Base-by-base conservation (phyloP, 2,797 vertebrate species). In the Argya squamiceps region DNA sequence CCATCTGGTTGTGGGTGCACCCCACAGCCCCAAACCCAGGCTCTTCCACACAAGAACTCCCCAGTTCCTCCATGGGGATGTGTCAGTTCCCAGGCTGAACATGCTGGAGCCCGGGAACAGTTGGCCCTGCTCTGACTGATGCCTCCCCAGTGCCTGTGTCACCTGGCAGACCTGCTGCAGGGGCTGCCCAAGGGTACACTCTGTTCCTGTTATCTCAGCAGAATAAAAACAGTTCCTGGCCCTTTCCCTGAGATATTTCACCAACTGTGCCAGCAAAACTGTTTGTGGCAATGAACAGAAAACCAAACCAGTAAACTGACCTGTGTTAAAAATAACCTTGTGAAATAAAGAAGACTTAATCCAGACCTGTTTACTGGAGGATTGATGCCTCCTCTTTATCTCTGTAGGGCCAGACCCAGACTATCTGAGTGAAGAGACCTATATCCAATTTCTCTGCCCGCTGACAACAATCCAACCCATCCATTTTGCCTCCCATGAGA, bases 361-460 rank as follows among this genome's bases (percentile, higher is more conserved):
- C 44, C 59, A 76, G 60, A 70, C 67, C 78, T 82, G 55, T 87
- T 96, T 89, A 76, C 74, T n/a, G 44, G 82, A 91, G 76, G 88
- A 88, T 37, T 90, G 83, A 94, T 86, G 92, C 55, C 46, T 84
- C 56, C 34, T n/a, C 58, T 96, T 93, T 79, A 88, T 92, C 82
- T 93, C 77, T 52, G 58, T 44, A 69, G 16, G 55, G 39, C 62
- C 83, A 96, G 85, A 88, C 64, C 30, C 76, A 92, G 76, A n/a
- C 79, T 88, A 60, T 36, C 41, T 78, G 65, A 47, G 58, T 26
- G 29, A 39, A 75, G 64, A 83, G 69, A 60, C 69, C 79, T 18
- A 36, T 26, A 90, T 78, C 68, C 24, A 65, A n/a, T 85, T 83
- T 88, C 64, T 77, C 70, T 73, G 85, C 58, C 60, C 7, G 12